Base-by-base conservation (phyloP, 2,888 invertebrate species). In the Xanthostigma xanthostigma region DNA sequence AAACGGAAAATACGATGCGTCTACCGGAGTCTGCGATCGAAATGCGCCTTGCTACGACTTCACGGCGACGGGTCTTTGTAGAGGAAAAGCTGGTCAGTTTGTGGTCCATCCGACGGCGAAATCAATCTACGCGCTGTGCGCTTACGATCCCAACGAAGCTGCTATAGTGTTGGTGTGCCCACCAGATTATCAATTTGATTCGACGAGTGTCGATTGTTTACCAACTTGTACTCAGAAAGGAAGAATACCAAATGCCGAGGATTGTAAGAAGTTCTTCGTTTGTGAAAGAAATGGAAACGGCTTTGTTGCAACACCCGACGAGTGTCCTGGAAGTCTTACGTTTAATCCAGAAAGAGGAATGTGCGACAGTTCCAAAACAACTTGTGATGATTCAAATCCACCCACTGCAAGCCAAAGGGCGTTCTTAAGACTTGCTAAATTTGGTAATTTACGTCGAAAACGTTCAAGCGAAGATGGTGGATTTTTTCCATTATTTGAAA, bases 181-280 rank as follows among this genome's bases (percentile, higher is more conserved):
- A 11, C 2, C 2, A 39, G 8, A 9, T 12, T 39, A 39, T 11
- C 13, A 11, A n/a, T 39, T 39, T 17, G 17, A 11, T 39, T 2
- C 9, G 3, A 9, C 12, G 8, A 8, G 9, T 39, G 40, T 12
- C 11, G 17, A 39, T 8, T 39, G 40, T 39, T 9, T 14, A 9
- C 40, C 40, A 10, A 12, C 3, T 14, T 39, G 40, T 39, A 39
- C 13, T 14, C 12, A 11, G 9, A 12, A 12, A 14, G 40, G 40
- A 9, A 39, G 36, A 13, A 40, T 50, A 10, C 14, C 40, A 10
- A 14, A 36, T 39, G 35, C 36, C 13, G 36, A 39, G 38, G 14
- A 43, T n/a, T 34, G 34, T 17, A 36, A 44, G 11, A 33, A 42
- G n/a, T 50, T 37, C 37, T 50, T 47, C n/a, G 27, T 35, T 9